A percentile compares a stretch with the other conserved stretches of the same genome.
Evolutionary conservation across 2,888 invertebrate genomes (phyloP).

Genomic region (Tupiocoris notatus): DNA sequence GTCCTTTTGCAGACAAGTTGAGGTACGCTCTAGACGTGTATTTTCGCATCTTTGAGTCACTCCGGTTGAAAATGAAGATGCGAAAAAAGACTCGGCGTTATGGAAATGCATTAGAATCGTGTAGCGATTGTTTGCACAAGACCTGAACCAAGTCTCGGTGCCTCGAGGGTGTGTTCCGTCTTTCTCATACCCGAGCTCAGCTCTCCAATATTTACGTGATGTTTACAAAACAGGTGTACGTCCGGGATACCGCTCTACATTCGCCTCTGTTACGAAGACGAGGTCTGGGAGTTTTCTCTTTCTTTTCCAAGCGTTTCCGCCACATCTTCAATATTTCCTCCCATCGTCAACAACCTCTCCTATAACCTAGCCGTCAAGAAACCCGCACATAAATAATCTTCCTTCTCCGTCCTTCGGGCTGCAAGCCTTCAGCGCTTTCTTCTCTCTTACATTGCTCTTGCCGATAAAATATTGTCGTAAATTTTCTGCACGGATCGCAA

Average conservation of each 20-base stretch:
- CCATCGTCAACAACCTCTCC: constrained; percentile 32
- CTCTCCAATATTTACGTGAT: constrained; percentile 35
- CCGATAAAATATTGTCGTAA: constrained; percentile 21
- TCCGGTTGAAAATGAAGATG: neutral
- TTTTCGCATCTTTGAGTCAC: neutral
- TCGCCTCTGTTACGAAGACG: neutral
- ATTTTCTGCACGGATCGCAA: neutral
- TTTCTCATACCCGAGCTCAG: constrained; percentile 1
- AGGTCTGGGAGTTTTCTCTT: neutral
- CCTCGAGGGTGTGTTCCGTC: neutral
- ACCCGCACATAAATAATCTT: constrained; percentile 23
- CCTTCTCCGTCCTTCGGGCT: neutral
- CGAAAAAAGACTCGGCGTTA: neutral
- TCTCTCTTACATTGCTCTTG: neutral
- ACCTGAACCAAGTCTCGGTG: neutral
- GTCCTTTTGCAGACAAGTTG: neutral
- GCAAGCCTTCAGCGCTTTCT: neutral
- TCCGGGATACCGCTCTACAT: constrained; percentile 1
- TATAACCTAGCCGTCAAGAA: constrained; percentile 31
- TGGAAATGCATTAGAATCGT: constrained; percentile 35
- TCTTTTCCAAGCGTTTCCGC: constrained; percentile 19
- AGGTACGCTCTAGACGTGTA: neutral
- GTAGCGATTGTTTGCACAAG: constrained; percentile 30
- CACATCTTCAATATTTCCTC: constrained; percentile 38
- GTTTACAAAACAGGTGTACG: constrained; percentile 38